Evolutionary conservation across 2,888 invertebrate genomes (phyloP).

Genomic region (Epirrhoe alternata): DNA sequence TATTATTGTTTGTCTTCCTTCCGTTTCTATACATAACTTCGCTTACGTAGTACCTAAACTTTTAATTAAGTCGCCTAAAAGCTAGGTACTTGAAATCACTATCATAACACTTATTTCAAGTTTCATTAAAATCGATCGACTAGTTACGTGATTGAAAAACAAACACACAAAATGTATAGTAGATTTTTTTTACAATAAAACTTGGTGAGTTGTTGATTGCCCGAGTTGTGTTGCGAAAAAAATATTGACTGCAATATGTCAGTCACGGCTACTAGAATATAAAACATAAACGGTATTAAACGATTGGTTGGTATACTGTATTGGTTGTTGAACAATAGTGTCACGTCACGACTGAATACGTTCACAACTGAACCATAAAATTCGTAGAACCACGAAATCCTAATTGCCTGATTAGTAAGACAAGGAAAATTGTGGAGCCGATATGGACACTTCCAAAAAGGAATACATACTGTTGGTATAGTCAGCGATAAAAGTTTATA

Average conservation of each 20-base stretch:
- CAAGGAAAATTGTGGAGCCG: constrained; percentile 6
- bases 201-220: neutral
- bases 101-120: too few species aligned
- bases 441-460: neutral
- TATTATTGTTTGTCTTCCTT: too few species aligned
- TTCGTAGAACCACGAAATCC: constrained; percentile 17
- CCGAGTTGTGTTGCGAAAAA: neutral
- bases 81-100: too few species aligned
- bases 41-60: too few species aligned
- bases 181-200: neutral
- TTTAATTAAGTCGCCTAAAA: too few species aligned
- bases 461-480: too few species aligned
- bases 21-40: too few species aligned
- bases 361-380: constrained; percentile 23
- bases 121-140: too few species aligned
- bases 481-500: too few species aligned
- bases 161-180: neutral
- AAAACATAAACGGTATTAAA: neutral
- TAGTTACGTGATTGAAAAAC: too few species aligned
- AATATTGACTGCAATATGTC: neutral
- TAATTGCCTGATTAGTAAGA: constrained; percentile 16
- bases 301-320: neutral
- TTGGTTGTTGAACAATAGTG: constrained; percentile 21
- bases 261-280: neutral
- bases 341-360: constrained; percentile 24